phyloP scores from a whole-genome alignment of 2,888 invertebrate species.

The Plebejus melissa region DNA sequence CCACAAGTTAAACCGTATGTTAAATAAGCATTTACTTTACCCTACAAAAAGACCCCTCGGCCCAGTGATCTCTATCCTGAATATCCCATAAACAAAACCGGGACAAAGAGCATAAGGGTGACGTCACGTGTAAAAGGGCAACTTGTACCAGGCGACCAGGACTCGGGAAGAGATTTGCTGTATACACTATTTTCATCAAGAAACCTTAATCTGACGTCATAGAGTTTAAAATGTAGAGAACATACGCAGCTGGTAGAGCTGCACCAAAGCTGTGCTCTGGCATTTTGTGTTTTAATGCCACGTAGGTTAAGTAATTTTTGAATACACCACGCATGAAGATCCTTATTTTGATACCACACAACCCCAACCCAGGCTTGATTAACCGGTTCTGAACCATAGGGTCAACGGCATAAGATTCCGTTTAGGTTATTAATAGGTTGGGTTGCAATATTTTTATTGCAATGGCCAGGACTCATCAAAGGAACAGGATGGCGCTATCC shows the following conservation, averaged over 20 bases:
- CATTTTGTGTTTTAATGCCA: neutral
- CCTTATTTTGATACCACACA: slow-evolving; percentile 16
- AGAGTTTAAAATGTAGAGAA: slow-evolving; percentile 30
- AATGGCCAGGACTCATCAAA: slow-evolving; percentile 31
- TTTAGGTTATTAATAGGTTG: slow-evolving; percentile 30
- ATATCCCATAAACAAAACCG: slow-evolving; percentile 32
- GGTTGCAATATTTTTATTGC: slow-evolving; percentile 31
- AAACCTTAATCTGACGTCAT: neutral
- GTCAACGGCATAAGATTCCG: neutral
- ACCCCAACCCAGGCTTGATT: neutral
- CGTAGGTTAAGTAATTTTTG: neutral
- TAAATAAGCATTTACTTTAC: neutral
- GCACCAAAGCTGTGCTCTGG: slow-evolving; percentile 19
- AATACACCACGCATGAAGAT: neutral
- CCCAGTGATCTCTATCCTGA: slow-evolving; percentile 8
- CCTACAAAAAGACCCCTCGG: neutral
- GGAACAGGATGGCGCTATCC: slow-evolving; percentile 30
- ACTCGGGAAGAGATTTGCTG: slow-evolving; percentile 40
- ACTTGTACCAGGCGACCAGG: slow-evolving; percentile 55
- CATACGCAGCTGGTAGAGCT: slow-evolving; percentile 20
- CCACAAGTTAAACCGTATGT: neutral
- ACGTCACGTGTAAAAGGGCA: slow-evolving; percentile 71
- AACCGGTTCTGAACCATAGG: slow-evolving; percentile 15
- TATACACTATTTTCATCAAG: neutral
- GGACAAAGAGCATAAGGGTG: slow-evolving; percentile 42